Percentiles rank a stretch among this genome's conserved stretches.
Evolutionary conservation across 2,113 vertebrate species (phyloP).

Genomic region (Sminthopsis crassicaudata): DNA sequence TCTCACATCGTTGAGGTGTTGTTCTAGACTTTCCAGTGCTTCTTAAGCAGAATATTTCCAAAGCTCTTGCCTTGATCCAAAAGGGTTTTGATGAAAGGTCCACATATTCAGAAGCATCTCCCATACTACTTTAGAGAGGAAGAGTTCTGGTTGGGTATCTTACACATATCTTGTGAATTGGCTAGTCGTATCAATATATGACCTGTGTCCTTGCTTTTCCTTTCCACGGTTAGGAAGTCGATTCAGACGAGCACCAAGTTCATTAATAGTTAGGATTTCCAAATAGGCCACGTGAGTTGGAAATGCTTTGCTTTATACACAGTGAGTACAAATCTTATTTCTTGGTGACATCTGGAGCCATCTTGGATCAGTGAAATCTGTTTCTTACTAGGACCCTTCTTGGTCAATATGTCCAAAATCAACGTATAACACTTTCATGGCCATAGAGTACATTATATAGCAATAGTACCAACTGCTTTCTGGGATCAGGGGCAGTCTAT

Average conservation of each 20-base stretch:
- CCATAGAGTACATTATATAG: too few relatives aligned
- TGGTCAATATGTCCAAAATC: too few relatives aligned
- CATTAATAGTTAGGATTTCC: neutral
- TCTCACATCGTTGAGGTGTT: neutral
- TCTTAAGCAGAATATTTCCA: neutral
- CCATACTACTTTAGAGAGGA: neutral
- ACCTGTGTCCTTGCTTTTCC: neutral
- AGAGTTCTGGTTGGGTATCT: too few relatives aligned
- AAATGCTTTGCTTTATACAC: neutral
- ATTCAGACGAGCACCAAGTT: neutral
- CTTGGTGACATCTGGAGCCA: neutral
- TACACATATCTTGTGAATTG: too few relatives aligned
- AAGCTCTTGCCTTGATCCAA: neutral
- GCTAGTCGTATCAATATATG: too few relatives aligned
- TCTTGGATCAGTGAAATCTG: too few relatives aligned
- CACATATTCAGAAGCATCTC: neutral
- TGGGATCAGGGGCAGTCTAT: too few relatives aligned
- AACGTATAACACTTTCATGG: too few relatives aligned
- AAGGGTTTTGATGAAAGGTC: neutral
- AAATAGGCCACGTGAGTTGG: neutral
- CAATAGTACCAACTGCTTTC: too few relatives aligned
- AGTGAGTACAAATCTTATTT: neutral
- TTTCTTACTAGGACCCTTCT: too few relatives aligned
- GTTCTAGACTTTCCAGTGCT: neutral
- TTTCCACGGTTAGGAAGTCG: neutral